phyloP scores from a whole-genome alignment of 1,140 invertebrate species.

The Prorops nasuta region DNA sequence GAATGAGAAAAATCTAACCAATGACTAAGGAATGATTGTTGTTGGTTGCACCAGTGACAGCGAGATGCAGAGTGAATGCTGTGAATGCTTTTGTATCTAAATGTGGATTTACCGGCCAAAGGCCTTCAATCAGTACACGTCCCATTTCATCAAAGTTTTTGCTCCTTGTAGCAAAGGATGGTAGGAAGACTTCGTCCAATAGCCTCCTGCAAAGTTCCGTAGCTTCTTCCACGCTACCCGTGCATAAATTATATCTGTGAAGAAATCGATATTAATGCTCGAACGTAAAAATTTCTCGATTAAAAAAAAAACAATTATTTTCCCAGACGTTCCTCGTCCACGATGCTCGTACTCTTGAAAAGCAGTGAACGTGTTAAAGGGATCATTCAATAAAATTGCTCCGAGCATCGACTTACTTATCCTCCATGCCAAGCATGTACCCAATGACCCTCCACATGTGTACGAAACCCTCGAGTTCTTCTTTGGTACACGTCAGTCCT shows the following conservation, averaged over 20 bases:
- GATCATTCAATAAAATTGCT: no score
- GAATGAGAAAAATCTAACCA: slow-evolving; percentile 26
- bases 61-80: slow-evolving; percentile 44
- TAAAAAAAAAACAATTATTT: no score
- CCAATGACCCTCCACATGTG: slow-evolving; percentile 85
- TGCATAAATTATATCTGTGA: slow-evolving; percentile 57
- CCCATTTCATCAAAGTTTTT: slow-evolving; percentile 44
- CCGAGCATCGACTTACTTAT: slow-evolving; percentile 69
- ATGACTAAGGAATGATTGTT: slow-evolving; percentile 45
- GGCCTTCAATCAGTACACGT: slow-evolving; percentile 38
- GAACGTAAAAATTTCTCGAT: no score
- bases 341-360: no score
- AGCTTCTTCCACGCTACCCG: slow-evolving; percentile 42
- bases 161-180: slow-evolving; percentile 29
- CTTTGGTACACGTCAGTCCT: slow-evolving; percentile 59
- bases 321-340: no score
- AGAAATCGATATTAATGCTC: slow-evolving; percentile 11
- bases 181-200: slow-evolving; percentile 47
- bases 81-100: slow-evolving; percentile 48
- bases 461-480: slow-evolving; percentile 72
- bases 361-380: no score
- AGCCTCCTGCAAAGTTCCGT: slow-evolving; percentile 43
- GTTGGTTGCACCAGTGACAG: slow-evolving; percentile 33
- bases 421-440: slow-evolving; percentile 76
- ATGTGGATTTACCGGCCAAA: slow-evolving; percentile 52